Evolutionary conservation across 2,888 invertebrate species (phyloP).

Genomic region (Drosophila anomelani): DNA sequence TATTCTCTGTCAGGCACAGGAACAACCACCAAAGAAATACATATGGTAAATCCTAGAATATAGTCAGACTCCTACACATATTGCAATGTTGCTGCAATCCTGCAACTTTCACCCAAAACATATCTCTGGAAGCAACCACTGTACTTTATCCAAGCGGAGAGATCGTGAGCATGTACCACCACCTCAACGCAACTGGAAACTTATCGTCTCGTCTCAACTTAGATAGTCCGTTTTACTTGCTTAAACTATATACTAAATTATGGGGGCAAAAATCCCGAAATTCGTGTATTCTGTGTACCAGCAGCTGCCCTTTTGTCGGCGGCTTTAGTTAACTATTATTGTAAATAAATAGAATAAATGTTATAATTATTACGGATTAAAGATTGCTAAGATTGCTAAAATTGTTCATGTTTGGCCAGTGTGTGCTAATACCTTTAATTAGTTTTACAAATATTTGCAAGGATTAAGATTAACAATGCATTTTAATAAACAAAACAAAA

Average conservation of each 20-base stretch:
- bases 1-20: conserved; percentile 4
- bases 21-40: conserved; percentile 46
- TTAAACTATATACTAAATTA: conserved; percentile 11
- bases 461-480: conserved; percentile 51
- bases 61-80: conserved; percentile 38
- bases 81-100: conserved; percentile 26
- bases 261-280: not conserved
- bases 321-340: conserved; percentile 23
- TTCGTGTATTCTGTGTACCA: conserved; percentile 28
- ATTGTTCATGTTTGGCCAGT: conserved; percentile 61
- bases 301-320: conserved; percentile 30
- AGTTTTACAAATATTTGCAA: conserved; percentile 34
- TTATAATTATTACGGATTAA: conserved; percentile 3
- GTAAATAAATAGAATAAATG: conserved; percentile 31
- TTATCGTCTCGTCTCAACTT: conserved; percentile 40
- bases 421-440: conserved; percentile 55
- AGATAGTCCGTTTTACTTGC: conserved; percentile 48
- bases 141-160: conserved; percentile 31
- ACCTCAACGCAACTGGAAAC: conserved; percentile 45
- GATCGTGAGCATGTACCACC: conserved; percentile 36
- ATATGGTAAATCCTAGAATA: conserved; percentile 24
- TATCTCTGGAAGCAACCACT: conserved; percentile 41
- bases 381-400: conserved; percentile 25
- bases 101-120: conserved; percentile 56
- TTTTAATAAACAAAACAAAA: conserved; percentile 56